Base-by-base conservation (phyloP, 2,888 invertebrate genomes). In the Polymixis flavicincta region DNA sequence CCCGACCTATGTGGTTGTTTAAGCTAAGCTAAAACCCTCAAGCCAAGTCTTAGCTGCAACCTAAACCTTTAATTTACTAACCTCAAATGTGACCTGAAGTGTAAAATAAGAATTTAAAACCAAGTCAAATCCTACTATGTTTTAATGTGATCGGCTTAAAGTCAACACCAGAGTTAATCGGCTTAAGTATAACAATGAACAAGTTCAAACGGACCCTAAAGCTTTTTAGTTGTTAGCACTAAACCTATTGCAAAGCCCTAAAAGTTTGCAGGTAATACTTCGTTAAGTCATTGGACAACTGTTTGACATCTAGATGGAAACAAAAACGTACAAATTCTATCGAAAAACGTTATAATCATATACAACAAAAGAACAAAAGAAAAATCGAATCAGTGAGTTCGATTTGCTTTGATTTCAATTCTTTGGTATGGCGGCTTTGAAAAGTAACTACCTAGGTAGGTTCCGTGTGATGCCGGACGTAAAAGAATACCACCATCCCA, bases 111-210 rank as follows among this genome's bases (percentile, higher is more conserved):
- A 68, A 57, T 71, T 54, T 52, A 45, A 64, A 66, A 66, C 54
- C 37, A 59, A 74, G 67, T 81, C 66, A 75, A 81, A 22, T 48
- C 48, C 64, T 77, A 64, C 76, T 68, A 69, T 48, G 74, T 78
- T 75, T 71, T 72, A 86, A 83, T 74, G 75, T 79, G 79, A 85
- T 85, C 82, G 75, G 75, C 82, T 82, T 79, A 85, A 77, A 87
- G 74, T 82, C 79, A 82, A 85, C 85, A 82, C 77, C 87, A 61
- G 55, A 25, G 64, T 63, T 85, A 87, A 85, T 82, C 85, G 71
- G 82, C 82, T 87, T 87, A 84, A 75, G 59, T 74, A 55, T 64
- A 78, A 82, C 82, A 76, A 74, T 67, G 71, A 60, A 79, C 76
- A 85, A 87, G 73, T 87, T 77, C 50, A 59, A 78, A 75, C 69